Conservation (phyloP, 2,888 invertebrate species). For the Marronus borbonicus region DNA sequence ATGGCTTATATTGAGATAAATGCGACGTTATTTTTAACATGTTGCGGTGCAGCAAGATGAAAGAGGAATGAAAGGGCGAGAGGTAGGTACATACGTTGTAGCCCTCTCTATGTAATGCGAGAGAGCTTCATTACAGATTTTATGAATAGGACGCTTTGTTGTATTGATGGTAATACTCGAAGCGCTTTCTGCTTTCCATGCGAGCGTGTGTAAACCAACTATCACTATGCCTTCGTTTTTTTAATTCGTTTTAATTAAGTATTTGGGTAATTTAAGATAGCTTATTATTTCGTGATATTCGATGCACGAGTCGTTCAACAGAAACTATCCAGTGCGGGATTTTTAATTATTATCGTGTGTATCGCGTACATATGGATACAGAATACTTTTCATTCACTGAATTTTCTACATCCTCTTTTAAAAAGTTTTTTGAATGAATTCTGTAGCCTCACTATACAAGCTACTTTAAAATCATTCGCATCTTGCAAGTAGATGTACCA, state of each 20-base stretch:
- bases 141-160: conserved; percentile 45
- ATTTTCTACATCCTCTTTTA: no score
- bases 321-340: no score
- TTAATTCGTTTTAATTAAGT: conserved; percentile 30
- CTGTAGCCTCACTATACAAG: no score
- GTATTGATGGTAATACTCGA: conserved; percentile 6
- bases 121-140: conserved; percentile 45
- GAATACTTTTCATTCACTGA: no score
- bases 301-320: no score
- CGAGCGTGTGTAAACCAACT: conserved; percentile 17
- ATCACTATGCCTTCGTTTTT: neutral
- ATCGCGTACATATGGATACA: no score
- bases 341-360: no score
- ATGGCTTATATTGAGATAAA: conserved; percentile 61
- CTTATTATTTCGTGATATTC: neutral
- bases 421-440: no score
- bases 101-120: conserved; percentile 12
- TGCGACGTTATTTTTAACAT: conserved; percentile 59
- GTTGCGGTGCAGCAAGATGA: conserved; percentile 26
- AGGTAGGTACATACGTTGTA: conserved; percentile 27
- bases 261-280: conserved; percentile 11
- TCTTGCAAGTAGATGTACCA: no score
- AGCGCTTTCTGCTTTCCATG: neutral
- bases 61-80: neutral
- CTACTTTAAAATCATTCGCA: no score